Percentiles rank a stretch among this genome's conserved stretches.
Conservation (phyloP, 2,888 invertebrate species). For the Drosophila affinis region DNA sequence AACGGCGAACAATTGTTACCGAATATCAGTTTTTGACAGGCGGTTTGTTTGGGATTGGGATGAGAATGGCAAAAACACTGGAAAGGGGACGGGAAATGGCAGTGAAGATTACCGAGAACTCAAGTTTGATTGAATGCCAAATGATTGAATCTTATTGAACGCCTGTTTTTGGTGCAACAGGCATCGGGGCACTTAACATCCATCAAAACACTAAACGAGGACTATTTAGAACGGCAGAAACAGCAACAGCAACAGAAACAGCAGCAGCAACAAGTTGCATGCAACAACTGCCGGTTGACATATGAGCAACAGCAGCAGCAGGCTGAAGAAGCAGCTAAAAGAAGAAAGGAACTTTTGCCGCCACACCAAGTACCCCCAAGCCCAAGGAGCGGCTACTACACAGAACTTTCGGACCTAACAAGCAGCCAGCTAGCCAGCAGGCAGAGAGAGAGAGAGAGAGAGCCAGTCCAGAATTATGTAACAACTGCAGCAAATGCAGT, state of each 20-base stretch:
- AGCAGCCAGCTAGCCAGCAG: slow-evolving; percentile 41
- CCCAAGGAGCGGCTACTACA: slow-evolving; percentile 60
- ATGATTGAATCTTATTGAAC: slow-evolving; percentile 38
- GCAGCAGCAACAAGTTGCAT: slow-evolving; percentile 43
- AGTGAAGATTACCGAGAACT: slow-evolving; percentile 25
- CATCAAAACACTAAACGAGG: slow-evolving; percentile 79
- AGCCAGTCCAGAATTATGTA: slow-evolving; percentile 68
- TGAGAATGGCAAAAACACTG: slow-evolving; percentile 31
- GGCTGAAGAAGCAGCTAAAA: slow-evolving; percentile 17
- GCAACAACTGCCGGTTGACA: slow-evolving; percentile 72
- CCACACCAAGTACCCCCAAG: slow-evolving; percentile 65
- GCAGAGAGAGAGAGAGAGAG: neutral
- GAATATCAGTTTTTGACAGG: slow-evolving; percentile 29
- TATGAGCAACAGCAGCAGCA: slow-evolving; percentile 68
- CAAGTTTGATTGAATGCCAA: slow-evolving; percentile 35
- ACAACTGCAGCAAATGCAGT: slow-evolving; percentile 47
- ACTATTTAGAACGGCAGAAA: slow-evolving; percentile 68
- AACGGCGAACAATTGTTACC: slow-evolving; percentile 66
- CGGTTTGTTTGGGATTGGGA: neutral
- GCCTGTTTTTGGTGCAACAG: neutral
- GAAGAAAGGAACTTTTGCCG: slow-evolving; percentile 72
- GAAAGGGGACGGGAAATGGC: neutral
- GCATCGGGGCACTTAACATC: slow-evolving; percentile 77
- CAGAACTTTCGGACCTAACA: slow-evolving; percentile 61
- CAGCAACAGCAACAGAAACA: slow-evolving; percentile 43